Percentiles rank a stretch among this genome's conserved stretches.
Evolutionary conservation across 2,113 vertebrate genomes (phyloP).

Genomic region (Dipodomys ordii): DNA sequence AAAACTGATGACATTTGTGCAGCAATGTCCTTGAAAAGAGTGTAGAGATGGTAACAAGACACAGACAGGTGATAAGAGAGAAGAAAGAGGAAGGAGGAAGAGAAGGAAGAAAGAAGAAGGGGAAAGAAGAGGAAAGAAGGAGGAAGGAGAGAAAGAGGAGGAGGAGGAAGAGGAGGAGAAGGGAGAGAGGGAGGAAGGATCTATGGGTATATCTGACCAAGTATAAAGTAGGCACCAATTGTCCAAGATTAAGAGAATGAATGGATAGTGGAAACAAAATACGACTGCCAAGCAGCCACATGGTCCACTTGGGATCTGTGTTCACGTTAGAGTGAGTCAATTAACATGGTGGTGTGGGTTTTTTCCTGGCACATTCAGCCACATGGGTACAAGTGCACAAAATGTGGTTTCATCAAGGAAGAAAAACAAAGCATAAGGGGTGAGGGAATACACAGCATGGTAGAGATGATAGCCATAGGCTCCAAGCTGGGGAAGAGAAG

Average conservation of each 20-base stretch:
- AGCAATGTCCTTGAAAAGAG: neutral
- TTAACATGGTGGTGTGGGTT: neutral
- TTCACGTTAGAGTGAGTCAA: neutral
- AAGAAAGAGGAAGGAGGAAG: neutral
- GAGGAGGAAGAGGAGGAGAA: too few relatives aligned
- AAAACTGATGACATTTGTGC: neutral
- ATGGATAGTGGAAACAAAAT: fast-evolving
- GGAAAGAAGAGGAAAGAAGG: too few relatives aligned
- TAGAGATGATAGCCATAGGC: neutral
- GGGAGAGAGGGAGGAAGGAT: neutral
- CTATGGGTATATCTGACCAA: neutral
- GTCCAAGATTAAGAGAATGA: neutral
- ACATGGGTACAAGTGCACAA: too few relatives aligned
- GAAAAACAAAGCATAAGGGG: neutral
- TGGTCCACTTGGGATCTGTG: too few relatives aligned
- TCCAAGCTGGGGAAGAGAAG: neutral
- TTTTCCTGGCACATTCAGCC: neutral
- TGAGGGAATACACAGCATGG: neutral
- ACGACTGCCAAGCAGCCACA: neutral
- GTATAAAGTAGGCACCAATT: neutral
- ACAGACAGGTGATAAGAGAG: too few relatives aligned
- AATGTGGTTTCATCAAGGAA: neutral
- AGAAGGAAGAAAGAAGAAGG: neutral
- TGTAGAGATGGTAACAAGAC: neutral
- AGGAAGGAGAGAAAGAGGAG: too few relatives aligned